Evolutionary conservation across 2,797 vertebrate genomes (phyloP), one percentile per base, ranked within the genome.

Genomic region (Argyrosomus regius): DNA sequence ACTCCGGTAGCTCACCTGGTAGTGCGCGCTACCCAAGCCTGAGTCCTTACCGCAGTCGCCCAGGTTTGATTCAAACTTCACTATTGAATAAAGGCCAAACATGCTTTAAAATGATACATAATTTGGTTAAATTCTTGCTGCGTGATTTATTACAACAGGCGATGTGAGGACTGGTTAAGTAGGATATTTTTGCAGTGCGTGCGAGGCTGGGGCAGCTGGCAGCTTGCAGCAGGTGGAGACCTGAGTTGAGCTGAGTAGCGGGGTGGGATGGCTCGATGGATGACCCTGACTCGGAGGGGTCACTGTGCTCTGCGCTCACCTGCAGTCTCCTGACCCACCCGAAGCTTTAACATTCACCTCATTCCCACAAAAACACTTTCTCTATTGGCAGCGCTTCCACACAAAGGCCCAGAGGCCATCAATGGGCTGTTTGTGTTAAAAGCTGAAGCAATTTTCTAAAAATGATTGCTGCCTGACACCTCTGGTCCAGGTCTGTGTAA

Each of bases 241-340:
- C 57, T 64, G 49, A 68, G 62, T 48, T 59, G 59, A 82, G 58
- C 18, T 18, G 35, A 39, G 14, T 11, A 50, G 48, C 28, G 20
- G 43, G 64, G 43, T 17, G 59, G 65, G 35, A 7, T 3, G 1
- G 18, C 24, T 67, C 3, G 1, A 35, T 22, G 18, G 72, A 52
- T 66, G 72, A 78, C 69, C 48, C 6, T 4, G 26, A 56, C 18
- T 43, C 57, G n/a, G 22, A 56, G 67, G 50, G 77, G 67, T 87
- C 59, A 79, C 16, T 39, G 56, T 64, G 75, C 60, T 56, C 35
- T 73, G 57, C 6, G 49, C 59, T 75, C 72, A 77, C 66, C 72
- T 78, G 67, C 60, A 70, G 73, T 65, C 50, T 74, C 28, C 43
- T 68, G 41, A 81, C 50, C 65, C 45, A 17, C 41, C 50, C 41